These are phyloP conservation scores for Pachyuromys duprasi DNA, from an alignment of 2,797 vertebrate genomes.

Conservation along the genomic window DNA sequence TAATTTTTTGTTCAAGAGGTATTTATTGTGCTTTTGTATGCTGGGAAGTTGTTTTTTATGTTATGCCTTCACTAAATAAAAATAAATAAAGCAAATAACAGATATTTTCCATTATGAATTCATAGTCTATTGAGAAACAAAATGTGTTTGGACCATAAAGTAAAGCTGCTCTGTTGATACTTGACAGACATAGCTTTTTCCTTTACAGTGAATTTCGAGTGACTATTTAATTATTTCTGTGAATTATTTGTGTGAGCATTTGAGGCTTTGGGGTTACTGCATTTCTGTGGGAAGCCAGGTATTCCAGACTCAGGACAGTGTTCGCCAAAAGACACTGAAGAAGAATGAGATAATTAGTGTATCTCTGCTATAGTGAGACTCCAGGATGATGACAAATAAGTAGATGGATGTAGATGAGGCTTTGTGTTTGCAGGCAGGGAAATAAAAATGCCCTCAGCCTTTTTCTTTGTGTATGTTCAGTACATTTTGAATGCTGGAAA, in stretches of 20 bases:
- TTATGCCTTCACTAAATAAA: not conserved
- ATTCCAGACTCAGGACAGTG: constrained; percentile 3
- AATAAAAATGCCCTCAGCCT: not conserved
- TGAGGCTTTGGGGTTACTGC: not conserved
- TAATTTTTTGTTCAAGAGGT: constrained; percentile 44
- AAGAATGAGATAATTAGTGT: not conserved
- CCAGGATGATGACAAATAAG: not conserved
- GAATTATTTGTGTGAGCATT: constrained; percentile 15
- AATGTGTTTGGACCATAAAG: not conserved
- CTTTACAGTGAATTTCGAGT: constrained; percentile 31
- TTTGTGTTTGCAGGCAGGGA: not conserved
- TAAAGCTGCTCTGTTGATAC: constrained; percentile 7
- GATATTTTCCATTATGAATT: not conserved
- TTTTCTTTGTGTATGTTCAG: not conserved
- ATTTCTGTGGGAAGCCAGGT: constrained; percentile 18
- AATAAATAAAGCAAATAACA: not conserved
- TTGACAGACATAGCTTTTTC: constrained; percentile 5
- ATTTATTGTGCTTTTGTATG: not conserved
- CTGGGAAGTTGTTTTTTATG: not conserved
- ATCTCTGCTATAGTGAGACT: not conserved
- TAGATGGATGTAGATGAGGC: constrained; percentile 18
- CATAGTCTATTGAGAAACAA: not conserved
- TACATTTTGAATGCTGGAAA: not conserved
- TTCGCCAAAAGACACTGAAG: not conserved
- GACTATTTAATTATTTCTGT: constrained; percentile 44